Evolutionary conservation across 2,888 invertebrate species (phyloP), one percentile per base, ranked within the genome.

Genomic region (Phalera bucephala): DNA sequence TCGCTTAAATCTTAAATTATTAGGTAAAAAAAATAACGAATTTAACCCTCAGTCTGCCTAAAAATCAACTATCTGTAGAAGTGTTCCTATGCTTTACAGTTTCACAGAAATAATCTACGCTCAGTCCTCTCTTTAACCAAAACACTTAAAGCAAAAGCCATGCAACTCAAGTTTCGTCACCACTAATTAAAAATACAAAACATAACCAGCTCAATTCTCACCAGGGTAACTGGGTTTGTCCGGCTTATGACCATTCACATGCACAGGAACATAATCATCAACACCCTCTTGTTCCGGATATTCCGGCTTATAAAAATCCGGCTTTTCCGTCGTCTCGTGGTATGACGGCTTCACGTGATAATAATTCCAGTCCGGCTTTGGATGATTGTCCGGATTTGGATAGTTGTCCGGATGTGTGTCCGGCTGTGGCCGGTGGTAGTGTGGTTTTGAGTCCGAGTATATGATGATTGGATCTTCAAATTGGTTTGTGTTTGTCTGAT

Each of bases 301-400:
- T 40, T 74, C 71, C 2, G 72, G 73, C 36, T 71, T 70, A 63
- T 80, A 73, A 31, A 71, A 70, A 36, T 78, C 79, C 6, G 81
- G 80, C 45, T 56, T 60, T 53, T 69, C 49, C 15, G 86, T 84
- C 5, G 79, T 81, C 15, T 89, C 90, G 35, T 89, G 84, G 48
- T 90, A 90, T 2, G 89, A 86, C 0, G 90, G 90, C 60, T 90
- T 90, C 37, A 90, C 86, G 44, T 90, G 89, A 47, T 84, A 90
- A 45, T 77, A 85, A 52, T 76, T 67, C 78, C 80, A 76, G 52
- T 82, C 72, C 52, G 74, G 69, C 66, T 71, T 75, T 11, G 72
- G 71, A 40, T 54, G 55, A 62, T 68, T 47, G 5, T 17, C 17
- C 17, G 17, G 17, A n/a, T n/a, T n/a, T n/a, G n/a, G n/a, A n/a